Conservation (phyloP, 92 coral and sea anemone species). For the Chrysogorgia sp. region DNA sequence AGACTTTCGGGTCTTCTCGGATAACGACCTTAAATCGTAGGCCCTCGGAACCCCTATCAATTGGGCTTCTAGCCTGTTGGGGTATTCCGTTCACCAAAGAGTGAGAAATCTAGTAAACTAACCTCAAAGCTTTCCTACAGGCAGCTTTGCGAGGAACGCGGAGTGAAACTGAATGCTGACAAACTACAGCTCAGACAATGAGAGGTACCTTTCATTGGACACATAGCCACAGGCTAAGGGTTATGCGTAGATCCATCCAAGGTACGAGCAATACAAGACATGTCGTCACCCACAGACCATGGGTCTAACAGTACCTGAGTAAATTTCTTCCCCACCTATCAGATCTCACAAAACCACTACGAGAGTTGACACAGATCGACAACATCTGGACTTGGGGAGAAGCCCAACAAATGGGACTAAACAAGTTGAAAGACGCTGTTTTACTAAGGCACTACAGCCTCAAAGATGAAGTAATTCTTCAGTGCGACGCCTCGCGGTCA, state of each 20-base stretch:
- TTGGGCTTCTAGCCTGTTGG: too few relatives aligned
- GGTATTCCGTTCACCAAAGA: too few relatives aligned
- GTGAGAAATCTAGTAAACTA: too few relatives aligned
- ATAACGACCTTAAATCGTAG: too few relatives aligned
- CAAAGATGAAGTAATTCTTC: slow-evolving; percentile 35
- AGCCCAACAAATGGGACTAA: slow-evolving; percentile 19
- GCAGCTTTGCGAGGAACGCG: slow-evolving; percentile 38
- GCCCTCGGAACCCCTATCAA: too few relatives aligned
- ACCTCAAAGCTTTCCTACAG: slow-evolving; percentile 48
- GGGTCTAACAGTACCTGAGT: slow-evolving; percentile 5
- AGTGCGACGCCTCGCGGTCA: slow-evolving; percentile 31
- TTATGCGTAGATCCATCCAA: slow-evolving; percentile 32
- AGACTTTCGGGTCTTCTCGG: too few relatives aligned
- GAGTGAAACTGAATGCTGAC: slow-evolving; percentile 36
- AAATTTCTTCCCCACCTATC: neutral
- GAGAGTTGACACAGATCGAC: slow-evolving; percentile 23
- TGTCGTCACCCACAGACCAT: slow-evolving; percentile 38
- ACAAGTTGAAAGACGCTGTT: slow-evolving; percentile 28
- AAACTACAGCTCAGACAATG: slow-evolving; percentile 23
- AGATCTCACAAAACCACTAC: slow-evolving; percentile 6
- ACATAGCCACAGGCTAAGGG: slow-evolving; percentile 37
- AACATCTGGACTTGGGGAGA: slow-evolving; percentile 16
- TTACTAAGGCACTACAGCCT: slow-evolving; percentile 24
- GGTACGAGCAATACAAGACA: slow-evolving; percentile 36
- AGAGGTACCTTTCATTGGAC: slow-evolving; percentile 43